Percentiles rank a stretch among this genome's conserved stretches.
Evolutionary conservation across 2,797 vertebrate species (phyloP).

Genomic region (Columba guinea): DNA sequence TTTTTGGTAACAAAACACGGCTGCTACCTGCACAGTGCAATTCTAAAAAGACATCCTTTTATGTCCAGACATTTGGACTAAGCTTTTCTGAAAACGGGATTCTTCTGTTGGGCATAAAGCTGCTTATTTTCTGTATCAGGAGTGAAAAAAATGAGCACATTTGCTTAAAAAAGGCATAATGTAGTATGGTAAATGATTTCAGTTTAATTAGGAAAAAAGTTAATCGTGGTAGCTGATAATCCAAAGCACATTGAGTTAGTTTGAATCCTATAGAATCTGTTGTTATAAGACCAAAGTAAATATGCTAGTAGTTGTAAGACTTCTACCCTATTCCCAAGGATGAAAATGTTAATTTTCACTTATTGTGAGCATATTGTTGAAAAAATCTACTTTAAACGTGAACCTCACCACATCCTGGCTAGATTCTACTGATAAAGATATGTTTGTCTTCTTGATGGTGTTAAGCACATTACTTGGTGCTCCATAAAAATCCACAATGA

Average conservation of each 20-base stretch:
- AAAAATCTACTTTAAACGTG: background rate
- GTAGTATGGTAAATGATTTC: background rate
- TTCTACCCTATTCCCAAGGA: background rate
- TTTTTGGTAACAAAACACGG: slow-evolving; percentile 61
- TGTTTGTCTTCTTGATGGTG: background rate
- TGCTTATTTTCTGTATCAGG: background rate
- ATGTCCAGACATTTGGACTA: slow-evolving; percentile 2
- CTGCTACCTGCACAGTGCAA: slow-evolving; percentile 68
- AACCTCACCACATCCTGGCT: background rate
- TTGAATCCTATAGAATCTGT: background rate
- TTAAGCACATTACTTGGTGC: background rate
- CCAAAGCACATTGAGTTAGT: background rate
- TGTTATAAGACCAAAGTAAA: background rate
- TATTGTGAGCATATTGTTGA: background rate
- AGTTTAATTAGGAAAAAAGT: background rate
- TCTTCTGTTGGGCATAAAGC: background rate
- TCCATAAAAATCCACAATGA: background rate
- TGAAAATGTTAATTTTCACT: background rate
- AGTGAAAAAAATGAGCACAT: background rate
- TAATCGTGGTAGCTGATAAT: background rate
- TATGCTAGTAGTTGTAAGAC: background rate
- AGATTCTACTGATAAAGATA: background rate
- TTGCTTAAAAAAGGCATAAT: background rate
- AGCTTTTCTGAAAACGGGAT: background rate
- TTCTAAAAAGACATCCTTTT: slow-evolving; percentile 47